phyloP scores from a whole-genome alignment of 2,888 invertebrate genomes.

The Meteorus cinctellus region DNA sequence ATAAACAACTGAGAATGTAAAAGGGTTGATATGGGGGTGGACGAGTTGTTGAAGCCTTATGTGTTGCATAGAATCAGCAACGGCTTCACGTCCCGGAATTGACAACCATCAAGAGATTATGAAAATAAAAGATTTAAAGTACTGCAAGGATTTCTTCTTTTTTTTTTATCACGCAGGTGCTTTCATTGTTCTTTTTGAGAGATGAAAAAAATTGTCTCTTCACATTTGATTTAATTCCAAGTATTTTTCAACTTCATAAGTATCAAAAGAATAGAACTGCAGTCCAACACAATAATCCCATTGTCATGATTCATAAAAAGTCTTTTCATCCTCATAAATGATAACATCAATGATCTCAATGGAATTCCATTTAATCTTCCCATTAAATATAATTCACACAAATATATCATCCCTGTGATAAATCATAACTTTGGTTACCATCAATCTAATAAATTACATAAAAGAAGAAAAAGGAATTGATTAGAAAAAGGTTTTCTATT shows the following conservation, averaged over 20 bases:
- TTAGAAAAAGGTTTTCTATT: neutral
- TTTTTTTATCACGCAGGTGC: constrained; percentile 18
- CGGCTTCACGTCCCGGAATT: constrained; percentile 49
- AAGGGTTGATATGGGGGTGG: neutral
- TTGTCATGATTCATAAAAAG: neutral
- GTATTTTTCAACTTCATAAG: too few species aligned
- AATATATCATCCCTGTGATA: too few species aligned
- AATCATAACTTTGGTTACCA: too few species aligned
- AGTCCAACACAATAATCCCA: neutral
- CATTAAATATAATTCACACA: too few species aligned
- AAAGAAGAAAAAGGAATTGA: neutral
- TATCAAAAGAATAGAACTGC: neutral
- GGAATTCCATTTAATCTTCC: neutral
- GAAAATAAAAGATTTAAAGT: neutral
- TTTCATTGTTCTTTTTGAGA: neutral
- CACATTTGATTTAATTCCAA: too few species aligned
- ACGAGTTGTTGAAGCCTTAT: constrained; percentile 38
- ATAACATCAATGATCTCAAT: neutral
- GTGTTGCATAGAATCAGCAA: neutral
- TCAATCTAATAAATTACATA: neutral
- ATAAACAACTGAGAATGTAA: neutral
- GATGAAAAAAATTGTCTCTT: too few species aligned
- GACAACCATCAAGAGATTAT: constrained; percentile 36
- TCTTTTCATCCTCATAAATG: neutral
- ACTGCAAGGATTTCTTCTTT: neutral